These are phyloP conservation scores for Platyscapa corneri DNA, from an alignment of 1,140 invertebrate genomes.

Conservation along the genomic window DNA sequence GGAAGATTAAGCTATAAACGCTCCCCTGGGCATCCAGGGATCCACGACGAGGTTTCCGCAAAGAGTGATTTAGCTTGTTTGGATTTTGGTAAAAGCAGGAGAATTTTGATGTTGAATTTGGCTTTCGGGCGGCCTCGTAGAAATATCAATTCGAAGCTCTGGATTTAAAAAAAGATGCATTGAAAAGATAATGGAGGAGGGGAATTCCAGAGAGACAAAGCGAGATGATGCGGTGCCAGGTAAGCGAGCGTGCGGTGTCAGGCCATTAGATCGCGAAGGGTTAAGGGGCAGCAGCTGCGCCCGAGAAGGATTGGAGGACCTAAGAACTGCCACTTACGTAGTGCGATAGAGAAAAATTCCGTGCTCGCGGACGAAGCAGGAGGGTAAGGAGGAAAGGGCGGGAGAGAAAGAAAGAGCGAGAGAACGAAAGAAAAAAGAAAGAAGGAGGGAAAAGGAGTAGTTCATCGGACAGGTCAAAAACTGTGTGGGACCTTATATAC, in stretches of 20 bases:
- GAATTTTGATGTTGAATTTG: neutral
- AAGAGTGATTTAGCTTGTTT: neutral
- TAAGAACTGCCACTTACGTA: neutral
- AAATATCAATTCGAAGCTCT: neutral
- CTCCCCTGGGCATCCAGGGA: too few species aligned
- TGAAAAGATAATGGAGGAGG: slow-evolving; percentile 24
- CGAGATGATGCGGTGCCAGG: neutral
- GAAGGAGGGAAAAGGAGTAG: slow-evolving; percentile 45
- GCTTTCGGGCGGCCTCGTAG: neutral
- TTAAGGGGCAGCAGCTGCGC: neutral
- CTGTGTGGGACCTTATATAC: slow-evolving; percentile 51
- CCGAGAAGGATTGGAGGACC: neutral
- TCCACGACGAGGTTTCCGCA: too few species aligned
- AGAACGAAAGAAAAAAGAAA: slow-evolving; percentile 20
- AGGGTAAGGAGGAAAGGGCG: neutral
- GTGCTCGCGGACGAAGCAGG: slow-evolving; percentile 50
- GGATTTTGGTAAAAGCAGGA: neutral
- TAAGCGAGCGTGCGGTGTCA: neutral
- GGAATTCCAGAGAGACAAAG: neutral
- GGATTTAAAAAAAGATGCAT: neutral
- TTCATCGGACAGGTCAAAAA: slow-evolving; percentile 54
- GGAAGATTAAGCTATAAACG: too few species aligned
- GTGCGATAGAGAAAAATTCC: slow-evolving; percentile 23
- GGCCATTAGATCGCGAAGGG: neutral
- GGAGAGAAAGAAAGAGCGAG: slow-evolving; percentile 20